phyloP scores from a whole-genome alignment of 64 coral and sea anemone genomes.

The Platygyra sinensis region DNA sequence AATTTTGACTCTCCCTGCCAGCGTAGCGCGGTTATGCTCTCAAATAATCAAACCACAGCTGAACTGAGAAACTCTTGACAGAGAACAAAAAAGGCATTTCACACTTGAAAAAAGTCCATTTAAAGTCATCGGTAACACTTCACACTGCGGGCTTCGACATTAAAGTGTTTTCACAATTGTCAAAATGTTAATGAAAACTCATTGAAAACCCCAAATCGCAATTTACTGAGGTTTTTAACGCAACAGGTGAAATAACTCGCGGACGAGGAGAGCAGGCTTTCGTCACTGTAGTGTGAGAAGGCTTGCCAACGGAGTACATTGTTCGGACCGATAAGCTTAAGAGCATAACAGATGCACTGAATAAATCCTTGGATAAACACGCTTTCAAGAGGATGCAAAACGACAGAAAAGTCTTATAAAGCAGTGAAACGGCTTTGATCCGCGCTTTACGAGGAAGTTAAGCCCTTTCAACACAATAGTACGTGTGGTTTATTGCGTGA shows the following conservation, averaged over 20 bases:
- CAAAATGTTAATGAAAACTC: background rate
- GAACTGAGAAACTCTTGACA: conserved; percentile 1
- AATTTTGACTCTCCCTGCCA: background rate
- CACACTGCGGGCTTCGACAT: conserved; percentile 5
- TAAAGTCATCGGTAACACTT: background rate
- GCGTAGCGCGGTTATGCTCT: background rate
- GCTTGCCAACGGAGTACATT: background rate
- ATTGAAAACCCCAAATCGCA: background rate
- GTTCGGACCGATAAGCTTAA: background rate
- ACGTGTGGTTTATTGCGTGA: conserved; percentile 12
- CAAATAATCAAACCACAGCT: background rate
- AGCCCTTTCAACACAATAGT: background rate
- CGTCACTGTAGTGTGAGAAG: background rate
- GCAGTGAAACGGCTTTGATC: background rate
- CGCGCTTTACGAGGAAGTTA: conserved; percentile 9
- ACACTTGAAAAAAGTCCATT: conserved; percentile 2
- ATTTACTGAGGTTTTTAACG: background rate
- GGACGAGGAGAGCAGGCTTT: conserved; percentile 7
- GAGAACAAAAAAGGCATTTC: conserved; percentile 16
- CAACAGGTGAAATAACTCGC: conserved; percentile 1
- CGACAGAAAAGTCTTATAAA: background rate
- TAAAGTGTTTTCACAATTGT: conserved; percentile 29
- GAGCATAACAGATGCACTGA: background rate
- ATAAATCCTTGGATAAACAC: conserved; percentile 1
- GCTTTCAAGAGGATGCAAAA: conserved; percentile 2